Evolutionary conservation across 2,888 invertebrate genomes (phyloP), one percentile per base, ranked within the genome.

Genomic region (Thereva unica): DNA sequence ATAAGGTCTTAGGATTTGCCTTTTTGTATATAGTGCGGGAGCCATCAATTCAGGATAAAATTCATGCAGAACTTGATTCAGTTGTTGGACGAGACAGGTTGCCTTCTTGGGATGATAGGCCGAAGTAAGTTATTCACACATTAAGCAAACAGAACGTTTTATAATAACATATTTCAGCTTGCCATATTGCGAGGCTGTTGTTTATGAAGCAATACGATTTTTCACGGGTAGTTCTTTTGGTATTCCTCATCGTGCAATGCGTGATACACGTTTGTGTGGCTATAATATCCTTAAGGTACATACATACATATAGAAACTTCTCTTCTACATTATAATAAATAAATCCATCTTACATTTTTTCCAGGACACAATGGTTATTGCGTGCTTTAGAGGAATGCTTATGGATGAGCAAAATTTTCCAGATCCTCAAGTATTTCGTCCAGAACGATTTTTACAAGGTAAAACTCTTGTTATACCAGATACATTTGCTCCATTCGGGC

Each of bases 141-240:
- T 61, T 53, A 40, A 50, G 42, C 41, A 52, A 52, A n/a, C 3
- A 38, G 61, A 57, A 6, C 23, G 41, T 52, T 66, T 9, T 8
- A 37, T 53, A 10, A 71, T 8, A 55, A 64, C 47, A 67, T 56
- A 3, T 49, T 53, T 53, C 77, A 91, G 90, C 59, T 85, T 94
- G 87, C 91, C 92, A 0, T 93, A 91, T 75, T 86, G 89, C 68
- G 91, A 91, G 75, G 91, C 91, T 0, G 84, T 92, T 6, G 88
- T 90, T 0, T 82, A 89, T 73, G 93, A 94, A 78, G 85, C 90
- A 0, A 78, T 93, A 0, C 84, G 94, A 50, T 88, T 92, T 82
- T 93, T 93, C 76, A 89, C 89, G 85, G 89, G 89, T 0, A 83
- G 90, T 70, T 89, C 89, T 0, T 88, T 92, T 75, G 89, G 89